These are phyloP conservation scores for Dicyrtoma fusca DNA, from an alignment of 2,888 invertebrate species.

Conservation along the genomic window DNA sequence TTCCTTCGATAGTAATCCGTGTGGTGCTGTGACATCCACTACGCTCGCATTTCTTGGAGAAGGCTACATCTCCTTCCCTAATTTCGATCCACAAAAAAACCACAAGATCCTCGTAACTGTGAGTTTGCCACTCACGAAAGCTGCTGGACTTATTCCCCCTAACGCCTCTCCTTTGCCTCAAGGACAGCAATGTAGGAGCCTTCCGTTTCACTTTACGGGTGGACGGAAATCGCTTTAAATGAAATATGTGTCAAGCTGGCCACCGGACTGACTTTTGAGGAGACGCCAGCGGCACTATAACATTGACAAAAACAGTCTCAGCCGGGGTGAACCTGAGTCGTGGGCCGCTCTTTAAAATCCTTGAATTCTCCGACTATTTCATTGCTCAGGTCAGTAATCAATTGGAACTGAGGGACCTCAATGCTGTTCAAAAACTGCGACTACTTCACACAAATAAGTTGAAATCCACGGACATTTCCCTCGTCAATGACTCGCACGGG, in stretches of 20 bases:
- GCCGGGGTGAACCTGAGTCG: conserved; percentile 51
- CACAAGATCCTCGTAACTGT: conserved; percentile 28
- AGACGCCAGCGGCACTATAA: conserved; percentile 51
- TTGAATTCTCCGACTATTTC: conserved; percentile 46
- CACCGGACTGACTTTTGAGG: conserved; percentile 49
- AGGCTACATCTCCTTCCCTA: conserved; percentile 2
- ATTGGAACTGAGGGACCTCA: conserved; percentile 52
- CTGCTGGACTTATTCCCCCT: background rate
- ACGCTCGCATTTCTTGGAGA: conserved; percentile 47
- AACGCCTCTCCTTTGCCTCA: background rate
- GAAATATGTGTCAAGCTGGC: conserved; percentile 55
- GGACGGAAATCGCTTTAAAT: conserved; percentile 52
- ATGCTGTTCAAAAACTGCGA: conserved; percentile 47
- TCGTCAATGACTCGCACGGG: conserved; percentile 47
- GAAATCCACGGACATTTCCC: conserved; percentile 45
- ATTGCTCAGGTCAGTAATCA: conserved; percentile 50
- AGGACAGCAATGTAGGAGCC: conserved; percentile 51
- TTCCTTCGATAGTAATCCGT: conserved; percentile 47
- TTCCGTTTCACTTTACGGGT: conserved; percentile 52
- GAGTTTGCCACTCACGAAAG: conserved; percentile 11
- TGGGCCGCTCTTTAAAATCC: conserved; percentile 49
- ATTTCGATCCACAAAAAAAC: conserved; percentile 19
- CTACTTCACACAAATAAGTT: conserved; percentile 46
- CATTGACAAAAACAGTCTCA: conserved; percentile 55
- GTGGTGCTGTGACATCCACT: conserved; percentile 38